Percentiles rank a stretch among this genome's conserved stretches.
These are phyloP conservation scores for Orthonevra nobilis DNA, from an alignment of 2,888 invertebrate genomes.

Conservation along the genomic window DNA sequence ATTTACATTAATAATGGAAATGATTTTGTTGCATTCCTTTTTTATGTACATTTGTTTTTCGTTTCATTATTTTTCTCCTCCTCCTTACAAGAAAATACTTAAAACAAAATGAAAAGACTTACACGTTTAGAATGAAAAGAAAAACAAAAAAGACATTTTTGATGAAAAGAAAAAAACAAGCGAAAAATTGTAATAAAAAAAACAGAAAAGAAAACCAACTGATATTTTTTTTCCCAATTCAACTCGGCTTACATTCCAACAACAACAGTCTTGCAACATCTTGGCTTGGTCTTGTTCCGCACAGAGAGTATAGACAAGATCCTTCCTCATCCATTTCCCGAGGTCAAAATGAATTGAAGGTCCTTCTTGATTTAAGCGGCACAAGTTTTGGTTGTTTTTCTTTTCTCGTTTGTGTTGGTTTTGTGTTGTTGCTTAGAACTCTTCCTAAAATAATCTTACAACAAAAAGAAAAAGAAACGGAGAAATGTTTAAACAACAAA, in stretches of 20 bases:
- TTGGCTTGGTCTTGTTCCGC: too few relatives aligned
- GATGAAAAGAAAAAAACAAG: constrained; percentile 57
- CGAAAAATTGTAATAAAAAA: constrained; percentile 68
- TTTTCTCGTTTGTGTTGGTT: constrained; percentile 33
- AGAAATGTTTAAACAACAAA: too few relatives aligned
- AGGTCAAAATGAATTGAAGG: too few relatives aligned
- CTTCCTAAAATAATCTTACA: constrained; percentile 14
- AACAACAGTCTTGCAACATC: too few relatives aligned
- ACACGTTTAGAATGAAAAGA: constrained; percentile 68
- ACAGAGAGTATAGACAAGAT: too few relatives aligned
- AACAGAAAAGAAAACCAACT: constrained; percentile 58
- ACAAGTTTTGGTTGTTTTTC: constrained; percentile 33
- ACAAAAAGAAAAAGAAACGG: background rate
- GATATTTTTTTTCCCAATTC: constrained; percentile 36
- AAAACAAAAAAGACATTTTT: constrained; percentile 69
- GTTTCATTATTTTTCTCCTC: constrained; percentile 52
- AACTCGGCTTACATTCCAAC: constrained; percentile 32
- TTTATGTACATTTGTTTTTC: constrained; percentile 65
- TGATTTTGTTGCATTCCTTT: constrained; percentile 65
- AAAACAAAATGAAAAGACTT: constrained; percentile 69
- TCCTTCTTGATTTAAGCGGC: too few relatives aligned
- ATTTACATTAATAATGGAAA: constrained; percentile 60
- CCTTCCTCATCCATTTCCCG: too few relatives aligned
- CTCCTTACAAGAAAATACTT: constrained; percentile 63
- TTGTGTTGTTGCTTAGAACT: constrained; percentile 20